Conservation (phyloP, 2,113 vertebrate species). For the Spea multiplicata region DNA sequence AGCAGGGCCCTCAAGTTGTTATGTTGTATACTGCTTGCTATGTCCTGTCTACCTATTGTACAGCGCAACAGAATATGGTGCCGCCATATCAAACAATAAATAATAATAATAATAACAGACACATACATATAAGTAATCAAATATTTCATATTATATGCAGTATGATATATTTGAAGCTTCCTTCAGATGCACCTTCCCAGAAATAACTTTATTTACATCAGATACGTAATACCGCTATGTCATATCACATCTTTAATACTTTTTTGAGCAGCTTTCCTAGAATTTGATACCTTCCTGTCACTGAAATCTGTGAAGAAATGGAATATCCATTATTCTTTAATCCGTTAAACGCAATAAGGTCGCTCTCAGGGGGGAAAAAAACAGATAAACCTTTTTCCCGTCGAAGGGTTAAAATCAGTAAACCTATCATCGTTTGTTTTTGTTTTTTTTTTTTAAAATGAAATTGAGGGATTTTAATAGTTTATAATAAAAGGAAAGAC, state of each 20-base stretch:
- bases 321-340: conserved; percentile 45
- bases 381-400: too few species aligned
- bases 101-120: too few species aligned
- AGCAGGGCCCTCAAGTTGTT: too few species aligned
- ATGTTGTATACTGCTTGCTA: too few species aligned
- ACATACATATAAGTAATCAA: too few species aligned
- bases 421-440: too few species aligned
- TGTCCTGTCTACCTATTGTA: too few species aligned
- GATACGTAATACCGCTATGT: conserved; percentile 23
- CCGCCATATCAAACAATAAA: too few species aligned
- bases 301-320: conserved; percentile 53
- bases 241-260: conserved; percentile 62
- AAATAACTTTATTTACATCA: background rate
- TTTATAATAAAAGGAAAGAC: conserved; percentile 73
- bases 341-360: background rate
- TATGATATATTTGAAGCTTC: background rate
- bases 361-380: too few species aligned
- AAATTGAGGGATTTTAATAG: conserved; percentile 82
- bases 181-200: background rate
- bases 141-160: too few species aligned
- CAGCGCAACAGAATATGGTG: too few species aligned
- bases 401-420: too few species aligned
- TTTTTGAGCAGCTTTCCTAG: conserved; percentile 65
- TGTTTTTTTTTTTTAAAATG: background rate
- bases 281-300: conserved; percentile 60